Conservation (phyloP, 37 sponge, comb jelly and placozoan species). For the Agelas oroides region DNA sequence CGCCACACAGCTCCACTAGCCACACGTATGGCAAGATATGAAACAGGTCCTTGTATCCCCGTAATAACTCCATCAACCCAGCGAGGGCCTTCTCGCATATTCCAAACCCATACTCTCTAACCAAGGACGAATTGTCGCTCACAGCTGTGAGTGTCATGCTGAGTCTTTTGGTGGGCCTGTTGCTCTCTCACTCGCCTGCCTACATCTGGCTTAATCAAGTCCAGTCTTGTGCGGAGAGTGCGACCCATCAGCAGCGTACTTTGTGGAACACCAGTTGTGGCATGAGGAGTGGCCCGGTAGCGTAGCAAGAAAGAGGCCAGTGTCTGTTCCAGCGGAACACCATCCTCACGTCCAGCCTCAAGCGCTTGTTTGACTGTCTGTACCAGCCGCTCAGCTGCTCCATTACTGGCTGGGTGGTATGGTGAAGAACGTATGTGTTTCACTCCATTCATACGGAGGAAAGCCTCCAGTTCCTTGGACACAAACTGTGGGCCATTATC, state of each 20-base stretch:
- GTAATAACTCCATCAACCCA: slow-evolving; percentile 2
- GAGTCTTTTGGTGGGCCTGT: too few species aligned
- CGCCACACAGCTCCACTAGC: too few species aligned
- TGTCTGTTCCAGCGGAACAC: not conserved
- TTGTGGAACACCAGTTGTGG: not conserved
- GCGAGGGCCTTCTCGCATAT: not conserved
- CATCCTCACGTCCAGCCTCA: not conserved
- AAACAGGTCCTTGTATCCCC: too few species aligned
- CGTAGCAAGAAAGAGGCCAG: not conserved
- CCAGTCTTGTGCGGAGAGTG: not conserved
- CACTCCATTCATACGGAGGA: slow-evolving; percentile 24
- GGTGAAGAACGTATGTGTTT: too few species aligned
- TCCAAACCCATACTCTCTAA: not conserved
- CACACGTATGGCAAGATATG: too few species aligned
- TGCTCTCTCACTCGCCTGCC: too few species aligned
- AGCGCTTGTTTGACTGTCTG: slow-evolving; percentile 19
- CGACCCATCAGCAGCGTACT: not conserved
- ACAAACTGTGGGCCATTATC: slow-evolving; percentile 17
- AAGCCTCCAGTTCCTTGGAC: slow-evolving; percentile 21
- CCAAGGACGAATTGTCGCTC: not conserved
- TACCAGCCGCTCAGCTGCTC: slow-evolving; percentile 38
- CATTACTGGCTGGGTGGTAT: slow-evolving; percentile 36
- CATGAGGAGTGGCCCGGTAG: not conserved
- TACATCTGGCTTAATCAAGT: too few species aligned
- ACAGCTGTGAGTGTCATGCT: too few species aligned